Evolutionary conservation across 2,797 vertebrate genomes (phyloP).

Genomic region (Mergus octosetaceus): DNA sequence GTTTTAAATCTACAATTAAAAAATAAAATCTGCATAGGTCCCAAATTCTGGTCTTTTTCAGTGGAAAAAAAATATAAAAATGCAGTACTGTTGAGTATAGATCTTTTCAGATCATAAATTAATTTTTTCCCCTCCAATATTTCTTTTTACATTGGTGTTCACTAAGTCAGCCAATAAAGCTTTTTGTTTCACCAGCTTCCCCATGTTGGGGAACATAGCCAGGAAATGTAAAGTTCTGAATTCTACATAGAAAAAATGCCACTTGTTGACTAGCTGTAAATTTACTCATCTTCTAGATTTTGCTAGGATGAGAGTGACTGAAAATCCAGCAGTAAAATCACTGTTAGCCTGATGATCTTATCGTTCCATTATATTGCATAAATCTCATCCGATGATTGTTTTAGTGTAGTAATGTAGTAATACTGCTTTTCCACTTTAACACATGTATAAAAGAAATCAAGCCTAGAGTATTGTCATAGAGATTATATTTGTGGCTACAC

Average conservation of each 20-base stretch:
- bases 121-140: not conserved
- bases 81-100: accelerated
- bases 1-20: not conserved
- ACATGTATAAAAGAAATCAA: not conserved
- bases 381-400: not conserved
- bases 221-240: not conserved
- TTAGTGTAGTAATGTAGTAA: not conserved
- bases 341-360: not conserved
- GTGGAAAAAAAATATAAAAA: not conserved
- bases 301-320: not conserved
- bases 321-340: not conserved
- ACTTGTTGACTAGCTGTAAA: not conserved
- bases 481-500: not conserved
- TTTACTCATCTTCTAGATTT: not conserved
- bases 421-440: not conserved
- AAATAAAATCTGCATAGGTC: accelerated
- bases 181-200: not conserved
- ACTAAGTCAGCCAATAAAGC: not conserved
- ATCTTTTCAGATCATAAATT: not conserved
- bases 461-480: not conserved
- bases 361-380: not conserved
- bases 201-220: not conserved
- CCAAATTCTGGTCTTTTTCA: accelerated
- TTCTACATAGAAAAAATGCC: not conserved
- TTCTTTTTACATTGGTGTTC: not conserved